These are phyloP conservation scores for Willisornis vidua DNA, from an alignment of 2,113 vertebrate genomes.

Conservation along the genomic window DNA sequence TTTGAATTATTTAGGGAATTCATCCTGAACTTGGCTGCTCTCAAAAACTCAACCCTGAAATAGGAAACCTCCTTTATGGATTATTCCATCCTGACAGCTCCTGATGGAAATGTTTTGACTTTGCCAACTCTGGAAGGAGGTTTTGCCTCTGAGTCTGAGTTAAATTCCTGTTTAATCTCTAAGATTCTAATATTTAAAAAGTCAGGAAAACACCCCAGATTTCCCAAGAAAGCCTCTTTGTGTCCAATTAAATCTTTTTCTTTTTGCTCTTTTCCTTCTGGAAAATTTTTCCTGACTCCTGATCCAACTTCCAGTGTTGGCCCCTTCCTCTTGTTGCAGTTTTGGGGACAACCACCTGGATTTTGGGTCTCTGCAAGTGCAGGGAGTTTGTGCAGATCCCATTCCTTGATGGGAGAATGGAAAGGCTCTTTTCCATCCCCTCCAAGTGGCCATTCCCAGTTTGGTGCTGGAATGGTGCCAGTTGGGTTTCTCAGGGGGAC, in stretches of 20 bases:
- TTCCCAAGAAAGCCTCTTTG: accelerated
- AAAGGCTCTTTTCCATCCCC: not conserved
- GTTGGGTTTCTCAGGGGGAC: not conserved
- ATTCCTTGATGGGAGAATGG: not conserved
- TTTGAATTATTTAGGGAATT: not conserved
- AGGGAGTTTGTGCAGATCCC: not conserved
- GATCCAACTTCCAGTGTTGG: not conserved
- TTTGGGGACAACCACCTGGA: not conserved
- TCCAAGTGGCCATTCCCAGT: not conserved
- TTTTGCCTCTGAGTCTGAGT: not conserved
- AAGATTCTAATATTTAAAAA: not conserved
- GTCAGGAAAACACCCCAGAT: no score
- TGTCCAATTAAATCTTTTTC: not conserved
- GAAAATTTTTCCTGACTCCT: no score
- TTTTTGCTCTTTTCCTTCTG: not conserved
- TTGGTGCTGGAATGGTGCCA: not conserved
- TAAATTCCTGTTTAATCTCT: not conserved
- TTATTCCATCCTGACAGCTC: not conserved
- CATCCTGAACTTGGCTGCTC: not conserved
- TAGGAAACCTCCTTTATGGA: not conserved
- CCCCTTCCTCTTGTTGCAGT: not conserved
- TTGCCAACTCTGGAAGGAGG: accelerated
- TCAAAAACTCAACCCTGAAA: not conserved
- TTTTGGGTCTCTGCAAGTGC: not conserved
- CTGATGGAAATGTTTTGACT: not conserved